Evolutionary conservation across 2,797 vertebrate genomes (phyloP).

Genomic region (Dipus sagitta): DNA sequence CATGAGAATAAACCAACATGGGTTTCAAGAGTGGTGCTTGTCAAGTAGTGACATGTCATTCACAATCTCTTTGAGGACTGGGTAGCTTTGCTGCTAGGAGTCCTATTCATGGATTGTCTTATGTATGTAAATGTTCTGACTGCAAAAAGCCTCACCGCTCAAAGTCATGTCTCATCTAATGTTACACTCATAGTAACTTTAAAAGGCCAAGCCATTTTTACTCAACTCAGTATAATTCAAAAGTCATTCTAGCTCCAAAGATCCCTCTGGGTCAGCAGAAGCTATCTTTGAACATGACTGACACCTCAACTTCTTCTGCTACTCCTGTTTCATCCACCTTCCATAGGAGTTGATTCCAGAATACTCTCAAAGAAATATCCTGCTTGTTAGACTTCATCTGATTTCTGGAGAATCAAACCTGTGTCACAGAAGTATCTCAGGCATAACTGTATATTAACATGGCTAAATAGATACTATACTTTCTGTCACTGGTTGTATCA

Average conservation of each 20-base stretch:
- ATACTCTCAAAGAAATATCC: background rate
- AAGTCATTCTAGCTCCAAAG: background rate
- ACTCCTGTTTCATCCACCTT: background rate
- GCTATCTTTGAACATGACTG: background rate
- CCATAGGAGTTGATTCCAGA: background rate
- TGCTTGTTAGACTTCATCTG: background rate
- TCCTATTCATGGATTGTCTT: background rate
- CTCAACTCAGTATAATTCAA: background rate
- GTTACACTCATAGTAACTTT: background rate
- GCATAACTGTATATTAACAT: conserved; percentile 21
- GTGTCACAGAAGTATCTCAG: background rate
- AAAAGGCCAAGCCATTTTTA: background rate
- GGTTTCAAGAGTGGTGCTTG: conserved; percentile 11
- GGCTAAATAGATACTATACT: background rate
- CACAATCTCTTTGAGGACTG: background rate
- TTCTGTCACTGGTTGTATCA: background rate
- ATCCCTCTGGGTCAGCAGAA: background rate
- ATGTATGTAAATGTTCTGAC: background rate
- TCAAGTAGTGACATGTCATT: background rate
- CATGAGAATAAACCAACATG: background rate
- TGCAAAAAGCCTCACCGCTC: background rate
- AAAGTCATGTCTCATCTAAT: conserved; percentile 15
- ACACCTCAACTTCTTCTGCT: background rate
- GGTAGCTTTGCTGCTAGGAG: background rate
- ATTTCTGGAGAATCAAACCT: conserved; percentile 15